These are phyloP conservation scores for Eulemur macaco DNA, from an alignment of 2,113 vertebrate species.

Conservation along the genomic window DNA sequence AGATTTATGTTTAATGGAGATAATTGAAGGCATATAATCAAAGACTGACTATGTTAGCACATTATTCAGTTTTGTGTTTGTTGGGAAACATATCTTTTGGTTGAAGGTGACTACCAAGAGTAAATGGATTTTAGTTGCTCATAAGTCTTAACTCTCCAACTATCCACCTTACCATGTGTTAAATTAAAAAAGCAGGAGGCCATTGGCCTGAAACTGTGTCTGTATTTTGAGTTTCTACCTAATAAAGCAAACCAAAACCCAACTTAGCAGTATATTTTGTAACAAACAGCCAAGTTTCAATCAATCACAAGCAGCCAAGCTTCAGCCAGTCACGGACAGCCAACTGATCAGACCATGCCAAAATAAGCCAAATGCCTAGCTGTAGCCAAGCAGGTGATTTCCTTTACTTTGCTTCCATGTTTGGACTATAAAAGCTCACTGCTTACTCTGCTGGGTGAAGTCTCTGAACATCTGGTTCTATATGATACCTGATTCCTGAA, in stretches of 20 bases:
- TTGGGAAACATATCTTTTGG: background rate
- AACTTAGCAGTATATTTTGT: background rate
- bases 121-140: background rate
- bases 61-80: background rate
- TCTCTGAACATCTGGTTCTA: too few species aligned
- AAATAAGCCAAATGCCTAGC: too few species aligned
- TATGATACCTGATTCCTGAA: too few species aligned
- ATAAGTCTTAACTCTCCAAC: background rate
- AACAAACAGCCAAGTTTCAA: background rate
- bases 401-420: too few species aligned
- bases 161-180: background rate
- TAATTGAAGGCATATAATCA: background rate
- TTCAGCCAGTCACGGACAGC: too few species aligned
- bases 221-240: background rate
- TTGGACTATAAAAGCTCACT: too few species aligned
- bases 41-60: background rate
- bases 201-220: too few species aligned
- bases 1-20: background rate
- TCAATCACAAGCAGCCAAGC: background rate
- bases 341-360: too few species aligned
- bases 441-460: too few species aligned
- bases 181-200: background rate
- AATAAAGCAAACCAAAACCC: background rate
- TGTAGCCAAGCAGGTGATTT: too few species aligned
- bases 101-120: background rate